Percentiles rank a stretch among this genome's conserved stretches.
phyloP scores from a whole-genome alignment of 1,140 invertebrate species.

The Heliconius hermathena region DNA sequence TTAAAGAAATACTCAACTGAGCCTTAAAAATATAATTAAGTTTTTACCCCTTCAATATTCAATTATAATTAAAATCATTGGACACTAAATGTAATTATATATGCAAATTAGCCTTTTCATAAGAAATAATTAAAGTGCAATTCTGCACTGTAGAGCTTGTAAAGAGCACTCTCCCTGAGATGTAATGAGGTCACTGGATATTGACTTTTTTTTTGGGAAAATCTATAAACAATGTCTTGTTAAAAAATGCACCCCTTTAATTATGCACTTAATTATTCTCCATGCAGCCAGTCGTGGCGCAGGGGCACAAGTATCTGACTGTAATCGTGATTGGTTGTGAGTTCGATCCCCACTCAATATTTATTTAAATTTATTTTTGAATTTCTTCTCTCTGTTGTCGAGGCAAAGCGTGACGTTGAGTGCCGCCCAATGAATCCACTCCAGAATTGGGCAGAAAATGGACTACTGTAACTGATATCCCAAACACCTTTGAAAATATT shows the following conservation, averaged over 20 bases:
- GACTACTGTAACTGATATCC: too few species aligned
- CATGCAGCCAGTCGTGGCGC: too few species aligned
- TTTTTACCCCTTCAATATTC: neutral
- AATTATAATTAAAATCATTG: neutral
- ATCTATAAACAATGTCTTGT: neutral
- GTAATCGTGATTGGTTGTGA: too few species aligned
- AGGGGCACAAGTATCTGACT: too few species aligned
- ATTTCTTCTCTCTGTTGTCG: too few species aligned
- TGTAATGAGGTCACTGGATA: constrained; percentile 21
- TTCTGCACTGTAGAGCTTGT: constrained; percentile 22
- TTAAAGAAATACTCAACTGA: neutral
- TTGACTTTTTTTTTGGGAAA: neutral
- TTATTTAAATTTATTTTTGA: too few species aligned
- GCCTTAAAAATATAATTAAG: neutral
- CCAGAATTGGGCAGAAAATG: too few species aligned
- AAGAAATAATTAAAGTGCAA: neutral
- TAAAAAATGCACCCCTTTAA: neutral
- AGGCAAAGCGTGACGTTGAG: too few species aligned
- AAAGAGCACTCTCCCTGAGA: constrained; percentile 17
- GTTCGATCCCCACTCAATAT: too few species aligned
- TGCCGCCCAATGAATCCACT: too few species aligned
- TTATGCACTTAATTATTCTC: neutral
- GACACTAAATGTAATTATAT: neutral
- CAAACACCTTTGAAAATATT: too few species aligned
- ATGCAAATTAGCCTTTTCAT: neutral